Evolutionary conservation across 2,797 vertebrate species (phyloP), one percentile per base, ranked within the genome.

Genomic region (Coracias cyanogaster): DNA sequence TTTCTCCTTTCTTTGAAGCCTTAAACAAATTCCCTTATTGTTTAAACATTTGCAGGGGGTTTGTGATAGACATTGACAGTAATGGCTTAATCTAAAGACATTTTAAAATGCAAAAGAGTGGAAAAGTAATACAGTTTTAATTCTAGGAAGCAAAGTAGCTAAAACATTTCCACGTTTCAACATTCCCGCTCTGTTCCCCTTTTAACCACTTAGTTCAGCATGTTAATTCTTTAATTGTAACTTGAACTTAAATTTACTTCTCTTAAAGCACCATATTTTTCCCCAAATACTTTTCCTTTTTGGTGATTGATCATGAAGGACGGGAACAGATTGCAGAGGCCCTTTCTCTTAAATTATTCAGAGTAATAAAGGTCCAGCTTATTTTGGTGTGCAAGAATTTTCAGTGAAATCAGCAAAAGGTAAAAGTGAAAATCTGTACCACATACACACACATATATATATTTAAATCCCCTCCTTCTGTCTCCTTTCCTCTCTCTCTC

Each of bases 401-500:
- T 58, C 29, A 51, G 25, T 67, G 55, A 67, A 78, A 86, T 49
- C 52, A 51, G 9, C 3, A 4, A 67, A 89, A 89, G 31, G 18
- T 65, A 60, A 57, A 92, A 86, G 66, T 64, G 9, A 76, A 86
- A 80, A 81, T 33, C 31, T 61, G 6, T 87, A 18, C 13, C 10
- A 14, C 14, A 17, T 4, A 31, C 5, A 37, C 7, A n/a, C 8
- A 39, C 7, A 39, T 12, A 13, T 5, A 17, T 9, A 15, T 13
- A 35, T 67, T 62, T 51, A 51, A 86, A 83, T 51, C 4, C 6
- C 52, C 9, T 58, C 26, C 3, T 4, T 64, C 7, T 43, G 6
- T 43, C 11, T 35, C 9, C 1, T 7, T 31, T 16, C 54, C 3
- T 29, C 4, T 6, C 4, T 10, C 2, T 14, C 4, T 15, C 13